A percentile compares a stretch with the other conserved stretches of the same genome.
Evolutionary conservation across 2,888 invertebrate genomes (phyloP).

Genomic region (Rutpela maculata): DNA sequence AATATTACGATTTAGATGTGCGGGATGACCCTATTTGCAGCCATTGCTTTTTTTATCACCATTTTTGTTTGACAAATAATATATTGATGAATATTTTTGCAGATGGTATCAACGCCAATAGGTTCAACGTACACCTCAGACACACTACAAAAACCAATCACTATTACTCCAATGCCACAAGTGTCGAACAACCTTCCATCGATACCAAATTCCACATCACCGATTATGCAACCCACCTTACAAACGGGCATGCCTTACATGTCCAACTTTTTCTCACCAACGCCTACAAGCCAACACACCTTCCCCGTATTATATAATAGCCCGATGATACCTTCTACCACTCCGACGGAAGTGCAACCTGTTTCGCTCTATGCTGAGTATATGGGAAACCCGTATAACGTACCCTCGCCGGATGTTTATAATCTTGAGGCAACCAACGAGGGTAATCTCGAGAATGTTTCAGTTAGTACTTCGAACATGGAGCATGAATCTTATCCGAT

Average conservation of each 20-base stretch:
- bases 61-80: not conserved
- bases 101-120: conserved; percentile 82
- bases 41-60: not conserved
- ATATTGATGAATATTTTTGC: conserved; percentile 63
- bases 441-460: conserved; percentile 15
- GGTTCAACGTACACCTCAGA: conserved; percentile 68
- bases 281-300: conserved; percentile 61
- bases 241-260: conserved; percentile 66
- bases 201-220: conserved; percentile 50
- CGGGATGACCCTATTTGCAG: too few relatives aligned
- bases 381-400: conserved; percentile 77
- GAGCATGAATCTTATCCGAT: not conserved
- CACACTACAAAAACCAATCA: conserved; percentile 42
- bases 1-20: too few relatives aligned
- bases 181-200: conserved; percentile 43
- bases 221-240: conserved; percentile 62
- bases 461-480: not conserved
- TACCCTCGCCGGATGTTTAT: conserved; percentile 42
- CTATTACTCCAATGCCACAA: conserved; percentile 50
- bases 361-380: conserved; percentile 76
- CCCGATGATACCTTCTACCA: conserved; percentile 59
- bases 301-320: conserved; percentile 70
- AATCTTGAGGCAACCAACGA: conserved; percentile 43
- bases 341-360: conserved; percentile 64
- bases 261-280: conserved; percentile 57